Conservation (phyloP, 2,888 invertebrate species). For the Ectemnius cavifrons region DNA sequence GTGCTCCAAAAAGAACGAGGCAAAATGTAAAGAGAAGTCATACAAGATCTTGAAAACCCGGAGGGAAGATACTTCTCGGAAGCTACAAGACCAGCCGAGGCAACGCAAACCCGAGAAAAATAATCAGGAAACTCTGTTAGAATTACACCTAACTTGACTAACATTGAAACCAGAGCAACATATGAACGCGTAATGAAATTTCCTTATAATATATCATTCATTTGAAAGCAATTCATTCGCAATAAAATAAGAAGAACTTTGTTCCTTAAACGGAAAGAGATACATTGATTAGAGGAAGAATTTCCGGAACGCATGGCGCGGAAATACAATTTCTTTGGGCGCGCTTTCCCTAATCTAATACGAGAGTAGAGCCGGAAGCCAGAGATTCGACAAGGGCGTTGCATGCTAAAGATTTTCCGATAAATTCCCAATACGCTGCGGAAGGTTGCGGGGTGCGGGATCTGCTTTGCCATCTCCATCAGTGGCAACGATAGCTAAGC, state of each 20-base stretch:
- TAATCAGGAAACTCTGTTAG: not conserved
- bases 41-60: too few species aligned
- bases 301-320: not conserved
- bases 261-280: too few species aligned
- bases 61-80: not conserved
- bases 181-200: too few species aligned
- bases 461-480: not conserved
- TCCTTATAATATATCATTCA: not conserved
- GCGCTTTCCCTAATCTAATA: conserved; percentile 53
- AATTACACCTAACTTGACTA: not conserved
- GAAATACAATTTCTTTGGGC: conserved; percentile 44
- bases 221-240: not conserved
- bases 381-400: conserved; percentile 34
- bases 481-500: too few species aligned
- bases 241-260: not conserved
- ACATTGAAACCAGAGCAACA: not conserved
- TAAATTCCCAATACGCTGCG: conserved; percentile 52
- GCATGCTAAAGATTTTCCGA: conserved; percentile 60
- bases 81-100: not conserved
- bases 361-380: conserved; percentile 30
- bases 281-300: not conserved
- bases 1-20: not conserved
- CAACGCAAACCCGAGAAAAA: not conserved
- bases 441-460: not conserved
- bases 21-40: conserved; percentile 1